Evolutionary conservation across 1,140 invertebrate species (phyloP).

Genomic region (Hypsibius dujardini): DNA sequence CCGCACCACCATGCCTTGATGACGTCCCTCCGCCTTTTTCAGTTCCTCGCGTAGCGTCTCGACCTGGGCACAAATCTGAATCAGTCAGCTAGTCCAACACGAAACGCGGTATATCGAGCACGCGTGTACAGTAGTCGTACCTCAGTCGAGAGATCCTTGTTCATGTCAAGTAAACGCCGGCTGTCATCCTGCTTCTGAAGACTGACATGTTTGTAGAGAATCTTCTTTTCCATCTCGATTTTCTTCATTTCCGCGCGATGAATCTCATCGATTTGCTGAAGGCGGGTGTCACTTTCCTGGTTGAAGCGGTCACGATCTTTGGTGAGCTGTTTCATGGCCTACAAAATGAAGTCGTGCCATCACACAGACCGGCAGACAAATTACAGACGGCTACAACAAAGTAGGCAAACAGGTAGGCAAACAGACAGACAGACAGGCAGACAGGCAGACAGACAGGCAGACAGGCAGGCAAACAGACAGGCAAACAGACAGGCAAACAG

Average conservation of each 20-base stretch:
- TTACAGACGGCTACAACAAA: no score
- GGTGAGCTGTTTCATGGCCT: neutral
- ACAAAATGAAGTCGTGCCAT: neutral
- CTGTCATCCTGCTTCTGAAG: neutral
- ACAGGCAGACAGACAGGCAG: no score
- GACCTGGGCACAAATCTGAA: neutral
- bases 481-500: no score
- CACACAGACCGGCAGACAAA: no score
- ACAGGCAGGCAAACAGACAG: no score
- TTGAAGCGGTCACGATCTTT: neutral
- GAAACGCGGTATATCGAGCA: no score
- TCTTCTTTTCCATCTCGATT: conserved; percentile 14
- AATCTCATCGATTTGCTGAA: neutral
- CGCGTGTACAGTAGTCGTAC: no score
- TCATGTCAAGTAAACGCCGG: neutral
- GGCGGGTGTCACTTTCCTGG: neutral
- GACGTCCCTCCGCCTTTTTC: neutral
- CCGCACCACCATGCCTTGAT: neutral
- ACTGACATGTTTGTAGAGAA: neutral
- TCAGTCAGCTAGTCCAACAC: no score
- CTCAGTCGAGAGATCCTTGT: neutral
- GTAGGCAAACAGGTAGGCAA: no score
- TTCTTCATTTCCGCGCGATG: neutral
- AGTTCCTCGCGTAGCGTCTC: neutral
- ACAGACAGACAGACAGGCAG: no score